Evolutionary conservation across 2,888 invertebrate species (phyloP).

Genomic region (Leucophora obtusa): DNA sequence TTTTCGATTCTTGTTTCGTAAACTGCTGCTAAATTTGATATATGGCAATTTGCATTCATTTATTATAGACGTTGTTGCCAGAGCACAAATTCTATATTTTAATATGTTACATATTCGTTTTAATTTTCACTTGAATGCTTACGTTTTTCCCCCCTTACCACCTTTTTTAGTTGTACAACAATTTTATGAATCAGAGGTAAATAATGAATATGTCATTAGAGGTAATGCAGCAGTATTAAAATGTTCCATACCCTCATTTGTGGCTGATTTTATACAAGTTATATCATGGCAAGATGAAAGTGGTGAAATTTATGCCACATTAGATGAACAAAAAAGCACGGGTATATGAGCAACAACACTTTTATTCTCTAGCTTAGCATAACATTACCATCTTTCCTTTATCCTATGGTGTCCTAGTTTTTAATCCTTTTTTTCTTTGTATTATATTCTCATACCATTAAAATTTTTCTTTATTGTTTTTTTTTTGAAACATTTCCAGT

Average conservation of each 20-base stretch:
- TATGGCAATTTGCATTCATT: no score
- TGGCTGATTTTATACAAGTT: constrained; percentile 86
- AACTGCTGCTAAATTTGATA: no score
- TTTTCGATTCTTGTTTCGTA: no score
- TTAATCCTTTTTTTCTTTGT: constrained; percentile 16
- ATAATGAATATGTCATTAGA: constrained; percentile 86
- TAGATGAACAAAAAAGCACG: constrained; percentile 73
- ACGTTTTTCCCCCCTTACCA: no score
- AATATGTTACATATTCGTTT: background rate
- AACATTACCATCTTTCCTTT: background rate
- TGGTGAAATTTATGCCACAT: constrained; percentile 75
- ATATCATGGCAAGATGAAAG: constrained; percentile 85
- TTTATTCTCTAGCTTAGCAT: constrained; percentile 9
- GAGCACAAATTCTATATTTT: no score
- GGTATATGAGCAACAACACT: constrained; percentile 41
- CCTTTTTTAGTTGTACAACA: constrained; percentile 83
- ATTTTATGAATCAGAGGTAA: constrained; percentile 85
- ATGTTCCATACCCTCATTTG: constrained; percentile 87
- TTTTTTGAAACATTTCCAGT: constrained; percentile 80
- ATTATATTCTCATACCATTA: constrained; percentile 3
- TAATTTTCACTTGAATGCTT: constrained; percentile 12
- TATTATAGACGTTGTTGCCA: no score
- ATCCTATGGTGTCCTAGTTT: constrained; percentile 24
- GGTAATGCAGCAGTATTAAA: constrained; percentile 86
- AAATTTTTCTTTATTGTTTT: constrained; percentile 18